Evolutionary conservation across 2,888 invertebrate genomes (phyloP).

Genomic region (Bhutanitis thaidina): DNA sequence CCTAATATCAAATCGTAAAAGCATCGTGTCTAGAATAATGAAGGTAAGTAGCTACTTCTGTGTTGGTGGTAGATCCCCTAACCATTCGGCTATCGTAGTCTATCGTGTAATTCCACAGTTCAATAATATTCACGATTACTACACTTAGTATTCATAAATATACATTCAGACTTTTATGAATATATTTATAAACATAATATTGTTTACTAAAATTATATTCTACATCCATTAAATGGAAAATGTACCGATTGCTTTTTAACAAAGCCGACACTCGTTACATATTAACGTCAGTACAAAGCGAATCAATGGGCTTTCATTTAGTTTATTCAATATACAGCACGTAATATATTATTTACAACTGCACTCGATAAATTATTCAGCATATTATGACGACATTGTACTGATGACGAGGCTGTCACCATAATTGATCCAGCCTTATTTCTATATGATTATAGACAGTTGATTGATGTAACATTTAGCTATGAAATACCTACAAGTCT

Average conservation of each 20-base stretch:
- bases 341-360: slow-evolving; percentile 15
- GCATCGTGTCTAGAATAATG: too few species aligned
- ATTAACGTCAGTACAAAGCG: slow-evolving; percentile 12
- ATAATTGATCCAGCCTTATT: not conserved
- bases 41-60: too few species aligned
- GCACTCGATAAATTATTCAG: slow-evolving; percentile 14
- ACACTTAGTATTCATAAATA: too few species aligned
- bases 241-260: slow-evolving; percentile 7
- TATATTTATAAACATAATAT: not conserved
- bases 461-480: slow-evolving; percentile 9
- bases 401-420: slow-evolving; percentile 9
- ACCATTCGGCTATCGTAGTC: too few species aligned
- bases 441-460: not conserved
- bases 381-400: slow-evolving; percentile 5
- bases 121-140: too few species aligned
- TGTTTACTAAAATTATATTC: slow-evolving; percentile 1
- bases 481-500: not conserved
- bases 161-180: too few species aligned
- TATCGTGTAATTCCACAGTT: too few species aligned
- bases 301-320: slow-evolving; percentile 14
- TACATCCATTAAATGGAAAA: slow-evolving; percentile 7
- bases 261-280: slow-evolving; percentile 11
- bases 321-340: slow-evolving; percentile 16
- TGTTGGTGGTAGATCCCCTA: too few species aligned
- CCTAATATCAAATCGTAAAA: too few species aligned